Base-by-base conservation (phyloP, 2,888 invertebrate species). In the Trichopoda pennipes region DNA sequence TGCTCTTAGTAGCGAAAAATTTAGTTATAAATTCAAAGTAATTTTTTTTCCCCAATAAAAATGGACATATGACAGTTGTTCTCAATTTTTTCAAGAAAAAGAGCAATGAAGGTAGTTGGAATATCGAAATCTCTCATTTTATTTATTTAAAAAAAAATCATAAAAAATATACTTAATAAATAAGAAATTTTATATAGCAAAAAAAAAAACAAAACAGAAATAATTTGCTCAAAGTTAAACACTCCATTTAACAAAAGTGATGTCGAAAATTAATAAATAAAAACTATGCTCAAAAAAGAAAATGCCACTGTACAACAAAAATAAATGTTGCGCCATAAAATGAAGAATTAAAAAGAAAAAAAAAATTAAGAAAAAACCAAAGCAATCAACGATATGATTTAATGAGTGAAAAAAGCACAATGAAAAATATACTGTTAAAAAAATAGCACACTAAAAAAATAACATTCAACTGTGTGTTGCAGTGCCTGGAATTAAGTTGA, bases 401-500 rank as follows among this genome's bases (percentile, higher is more conserved):
- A 68, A 68, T 42, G 75, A 78, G 28, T 60, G 64, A 74, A 76
- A 12, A 69, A 58, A 28, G 12, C 61, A 69, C 53, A 80, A 64
- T 3, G 17, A 16, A 38, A 63, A 61, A 23, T n/a, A 60, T 17
- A 58, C 64, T 8, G 32, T 2, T 1, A 28, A 55, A 21, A 66
- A 66, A 56, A 58, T 4, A 47, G 44, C 44, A 75, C 17, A 53
- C 4, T 23, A 49, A 56, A 23, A 44, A 64, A 51, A 21, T 14
- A 32, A 60, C 1, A 35, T 19, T 23, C 19, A 58, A 68, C 47
- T 64, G 87, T 89, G 87, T 86, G 87, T 89, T 89, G 89, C 91
- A 88, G 88, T 91, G 89, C 91, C 90, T 91, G 90, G 90, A 91
- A 91, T 91, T 89, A 90, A 91, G 90, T 91, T 91, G 90, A 91